Evolutionary conservation across 1,140 invertebrate species (phyloP).

Genomic region (Callitettix versicolor): DNA sequence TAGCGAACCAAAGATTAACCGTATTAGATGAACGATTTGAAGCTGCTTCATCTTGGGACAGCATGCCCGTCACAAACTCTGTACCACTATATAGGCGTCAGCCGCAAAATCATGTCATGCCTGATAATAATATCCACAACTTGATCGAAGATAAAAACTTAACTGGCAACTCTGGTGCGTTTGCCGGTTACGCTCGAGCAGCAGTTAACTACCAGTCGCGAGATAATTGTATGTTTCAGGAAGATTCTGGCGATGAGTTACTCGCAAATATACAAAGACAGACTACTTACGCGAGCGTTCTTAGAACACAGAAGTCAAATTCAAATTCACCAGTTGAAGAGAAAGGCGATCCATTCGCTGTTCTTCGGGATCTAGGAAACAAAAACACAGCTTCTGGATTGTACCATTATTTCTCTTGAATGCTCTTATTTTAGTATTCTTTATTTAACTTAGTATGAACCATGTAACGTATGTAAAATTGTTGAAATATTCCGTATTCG

Average conservation of each 20-base stretch:
- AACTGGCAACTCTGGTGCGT: conserved; percentile 26
- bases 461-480: too few relatives aligned
- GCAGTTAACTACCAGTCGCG: conserved; percentile 19
- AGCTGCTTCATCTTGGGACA: conserved; percentile 7
- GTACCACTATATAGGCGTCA: conserved; percentile 38
- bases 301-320: conserved; percentile 3
- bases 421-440: not conserved
- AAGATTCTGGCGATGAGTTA: conserved; percentile 14
- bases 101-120: conserved; percentile 19
- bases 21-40: conserved; percentile 18
- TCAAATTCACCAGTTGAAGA: conserved; percentile 7
- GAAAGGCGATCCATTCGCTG: conserved; percentile 20
- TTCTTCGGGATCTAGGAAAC: conserved; percentile 19
- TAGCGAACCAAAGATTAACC: conserved; percentile 15
- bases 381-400: conserved; percentile 16
- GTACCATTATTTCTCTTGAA: conserved; percentile 23
- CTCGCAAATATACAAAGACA: conserved; percentile 13
- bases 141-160: conserved; percentile 26
- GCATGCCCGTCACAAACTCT: conserved; percentile 21
- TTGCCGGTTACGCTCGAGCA: conserved; percentile 28
- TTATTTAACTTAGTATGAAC: not conserved
- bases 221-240: conserved; percentile 11
- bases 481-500: too few relatives aligned
- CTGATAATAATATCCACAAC: conserved; percentile 4
- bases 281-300: conserved; percentile 13